A percentile compares a stretch with the other conserved stretches of the same genome.
phyloP scores from a whole-genome alignment of 1,140 invertebrate genomes.

The Euschistus heros region DNA sequence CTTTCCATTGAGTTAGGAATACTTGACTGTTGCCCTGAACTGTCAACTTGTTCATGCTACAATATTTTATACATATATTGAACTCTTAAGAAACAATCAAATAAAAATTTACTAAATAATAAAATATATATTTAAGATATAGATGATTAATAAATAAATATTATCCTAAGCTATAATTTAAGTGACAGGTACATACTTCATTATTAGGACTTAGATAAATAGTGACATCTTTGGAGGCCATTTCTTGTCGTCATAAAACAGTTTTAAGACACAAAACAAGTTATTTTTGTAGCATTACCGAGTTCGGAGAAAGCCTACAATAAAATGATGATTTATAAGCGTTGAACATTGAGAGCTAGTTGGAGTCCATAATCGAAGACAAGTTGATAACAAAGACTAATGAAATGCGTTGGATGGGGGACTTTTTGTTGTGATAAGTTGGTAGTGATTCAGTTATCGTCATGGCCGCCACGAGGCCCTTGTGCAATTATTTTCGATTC shows the following conservation, averaged over 20 bases:
- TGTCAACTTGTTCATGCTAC: not conserved
- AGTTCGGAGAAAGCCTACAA: too few species aligned
- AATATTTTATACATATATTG: not conserved
- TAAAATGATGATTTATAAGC: too few species aligned
- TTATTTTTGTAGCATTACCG: too few species aligned
- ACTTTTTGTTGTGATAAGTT: not conserved
- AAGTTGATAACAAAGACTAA: not conserved
- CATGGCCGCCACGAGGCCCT: conserved; percentile 34
- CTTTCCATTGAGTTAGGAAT: not conserved
- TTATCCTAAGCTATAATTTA: not conserved
- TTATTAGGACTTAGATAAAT: not conserved
- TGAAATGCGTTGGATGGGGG: not conserved
- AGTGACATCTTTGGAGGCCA: not conserved
- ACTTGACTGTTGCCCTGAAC: not conserved
- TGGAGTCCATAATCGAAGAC: too few species aligned
- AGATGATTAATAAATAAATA: not conserved
- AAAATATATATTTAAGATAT: not conserved
- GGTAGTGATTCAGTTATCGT: conserved; percentile 5
- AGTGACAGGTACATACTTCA: not conserved
- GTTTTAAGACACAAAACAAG: not conserved
- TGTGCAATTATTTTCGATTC: conserved; percentile 33
- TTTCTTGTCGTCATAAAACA: not conserved
- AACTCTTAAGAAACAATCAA: not conserved
- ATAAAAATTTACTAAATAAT: not conserved
- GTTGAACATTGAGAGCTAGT: too few species aligned